Conservation (phyloP, 2,113 vertebrate species). For the Pionites leucogaster region DNA sequence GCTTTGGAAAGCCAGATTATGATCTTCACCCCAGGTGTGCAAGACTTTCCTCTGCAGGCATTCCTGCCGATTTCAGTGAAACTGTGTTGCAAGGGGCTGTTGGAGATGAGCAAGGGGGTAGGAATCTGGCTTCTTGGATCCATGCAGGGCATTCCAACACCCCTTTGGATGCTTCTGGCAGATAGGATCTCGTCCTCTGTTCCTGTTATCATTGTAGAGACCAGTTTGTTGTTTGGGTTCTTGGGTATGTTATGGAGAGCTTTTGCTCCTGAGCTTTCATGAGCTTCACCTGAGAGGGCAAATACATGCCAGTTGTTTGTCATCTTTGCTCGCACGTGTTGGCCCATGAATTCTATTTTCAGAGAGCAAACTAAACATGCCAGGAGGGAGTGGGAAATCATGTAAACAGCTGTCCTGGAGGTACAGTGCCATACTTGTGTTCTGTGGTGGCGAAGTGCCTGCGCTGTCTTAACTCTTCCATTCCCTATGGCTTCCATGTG, state of each 20-base stretch:
- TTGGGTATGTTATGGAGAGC: not conserved
- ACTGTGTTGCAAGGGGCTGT: not conserved
- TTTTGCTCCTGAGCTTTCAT: not conserved
- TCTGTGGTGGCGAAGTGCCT: not conserved
- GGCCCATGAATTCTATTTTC: slow-evolving; percentile 1
- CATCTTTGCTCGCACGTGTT: not conserved
- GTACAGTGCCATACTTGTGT: not conserved
- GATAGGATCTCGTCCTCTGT: not conserved
- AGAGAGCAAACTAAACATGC: not conserved
- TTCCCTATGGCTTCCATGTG: fast-evolving
- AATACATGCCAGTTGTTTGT: not conserved
- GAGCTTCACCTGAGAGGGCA: not conserved
- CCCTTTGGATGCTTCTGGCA: fast-evolving
- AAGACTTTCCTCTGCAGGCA: not conserved
- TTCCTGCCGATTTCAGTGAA: not conserved
- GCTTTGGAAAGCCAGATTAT: not conserved
- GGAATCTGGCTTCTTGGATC: not conserved
- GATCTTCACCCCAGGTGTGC: not conserved
- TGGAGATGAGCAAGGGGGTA: not conserved
- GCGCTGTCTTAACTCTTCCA: not conserved
- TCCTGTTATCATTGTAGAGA: not conserved
- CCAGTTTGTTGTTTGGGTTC: not conserved
- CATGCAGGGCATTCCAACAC: not conserved
- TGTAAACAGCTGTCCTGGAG: not conserved
- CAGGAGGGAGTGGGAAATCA: not conserved